A percentile compares a stretch with the other conserved stretches of the same genome.
phyloP scores from a whole-genome alignment of 1,140 invertebrate species.

The Harpegnathos saltator region DNA sequence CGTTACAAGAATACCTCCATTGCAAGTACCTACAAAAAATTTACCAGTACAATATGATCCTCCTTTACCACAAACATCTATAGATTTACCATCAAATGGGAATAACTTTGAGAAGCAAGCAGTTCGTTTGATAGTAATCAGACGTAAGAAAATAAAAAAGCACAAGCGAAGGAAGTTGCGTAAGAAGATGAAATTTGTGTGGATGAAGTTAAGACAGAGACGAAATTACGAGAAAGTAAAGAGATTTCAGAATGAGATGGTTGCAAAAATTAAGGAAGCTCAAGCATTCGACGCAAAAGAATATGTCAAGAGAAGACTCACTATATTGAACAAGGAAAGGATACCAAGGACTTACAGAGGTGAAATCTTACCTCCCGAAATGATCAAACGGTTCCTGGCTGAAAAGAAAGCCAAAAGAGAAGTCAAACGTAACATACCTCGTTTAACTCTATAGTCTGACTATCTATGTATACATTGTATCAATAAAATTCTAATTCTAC shows the following conservation, averaged over 20 bases:
- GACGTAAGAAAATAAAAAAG: constrained; percentile 94
- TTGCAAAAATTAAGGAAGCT: constrained; percentile 90
- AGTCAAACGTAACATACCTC: constrained; percentile 61
- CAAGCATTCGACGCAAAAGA: constrained; percentile 91
- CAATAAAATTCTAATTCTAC: constrained; percentile 58
- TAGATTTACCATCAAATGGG: constrained; percentile 76
- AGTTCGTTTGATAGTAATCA: constrained; percentile 91
- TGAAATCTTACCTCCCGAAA: constrained; percentile 88
- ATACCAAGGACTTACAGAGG: constrained; percentile 89
- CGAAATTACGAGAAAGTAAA: constrained; percentile 91
- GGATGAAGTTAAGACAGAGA: constrained; percentile 90
- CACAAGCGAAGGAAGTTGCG: constrained; percentile 93
- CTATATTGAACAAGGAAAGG: constrained; percentile 88
- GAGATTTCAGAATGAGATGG: constrained; percentile 90
- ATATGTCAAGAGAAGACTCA: constrained; percentile 89
- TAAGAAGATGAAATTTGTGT: constrained; percentile 91
- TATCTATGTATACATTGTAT: constrained; percentile 16
- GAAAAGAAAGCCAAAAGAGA: constrained; percentile 70
- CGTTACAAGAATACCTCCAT: constrained; percentile 55
- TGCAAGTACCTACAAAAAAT: constrained; percentile 49
- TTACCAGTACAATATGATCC: constrained; percentile 52
- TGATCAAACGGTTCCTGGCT: constrained; percentile 86
- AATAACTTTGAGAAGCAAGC: constrained; percentile 88
- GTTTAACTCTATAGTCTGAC: constrained; percentile 72
- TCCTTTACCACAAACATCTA: constrained; percentile 67